These are phyloP conservation scores for Parasteatoda lunata DNA, from an alignment of 2,888 invertebrate genomes.

Conservation along the genomic window DNA sequence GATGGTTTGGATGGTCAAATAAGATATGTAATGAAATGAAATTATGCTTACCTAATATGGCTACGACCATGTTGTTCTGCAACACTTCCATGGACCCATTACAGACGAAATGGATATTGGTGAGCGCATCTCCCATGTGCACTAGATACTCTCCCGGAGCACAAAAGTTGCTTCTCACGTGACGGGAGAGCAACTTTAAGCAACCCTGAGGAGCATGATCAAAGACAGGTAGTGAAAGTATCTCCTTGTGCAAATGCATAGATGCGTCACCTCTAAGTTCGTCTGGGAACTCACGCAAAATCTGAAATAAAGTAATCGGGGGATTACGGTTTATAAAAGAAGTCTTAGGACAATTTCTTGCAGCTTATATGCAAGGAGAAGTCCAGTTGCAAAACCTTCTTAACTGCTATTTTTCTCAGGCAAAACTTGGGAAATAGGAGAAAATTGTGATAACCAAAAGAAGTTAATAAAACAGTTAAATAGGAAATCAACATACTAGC, in stretches of 20 bases:
- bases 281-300: slow-evolving; percentile 95
- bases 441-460: too few species aligned
- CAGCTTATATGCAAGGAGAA: too few species aligned
- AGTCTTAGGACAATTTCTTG: too few species aligned
- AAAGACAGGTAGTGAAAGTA: slow-evolving; percentile 94
- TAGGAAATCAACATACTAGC: too few species aligned
- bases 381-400: too few species aligned
- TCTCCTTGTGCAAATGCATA: slow-evolving; percentile 95
- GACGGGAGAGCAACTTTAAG: slow-evolving; percentile 90
- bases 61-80: slow-evolving; percentile 96
- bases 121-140: slow-evolving; percentile 94
- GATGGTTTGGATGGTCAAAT: too few species aligned
- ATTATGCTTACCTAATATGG: slow-evolving; percentile 85
- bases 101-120: slow-evolving; percentile 95
- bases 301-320: slow-evolving; percentile 78
- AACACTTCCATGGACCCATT: slow-evolving; percentile 98
- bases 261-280: slow-evolving; percentile 96
- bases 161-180: slow-evolving; percentile 95
- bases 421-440: too few species aligned
- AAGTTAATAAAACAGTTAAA: too few species aligned
- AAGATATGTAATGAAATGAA: too few species aligned
- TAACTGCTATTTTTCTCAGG: too few species aligned
- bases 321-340: too few species aligned
- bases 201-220: slow-evolving; percentile 95
- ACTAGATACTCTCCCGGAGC: slow-evolving; percentile 96